Evolutionary conservation across 2,113 vertebrate species (phyloP).

Genomic region (Tachysurus fulvidraco): DNA sequence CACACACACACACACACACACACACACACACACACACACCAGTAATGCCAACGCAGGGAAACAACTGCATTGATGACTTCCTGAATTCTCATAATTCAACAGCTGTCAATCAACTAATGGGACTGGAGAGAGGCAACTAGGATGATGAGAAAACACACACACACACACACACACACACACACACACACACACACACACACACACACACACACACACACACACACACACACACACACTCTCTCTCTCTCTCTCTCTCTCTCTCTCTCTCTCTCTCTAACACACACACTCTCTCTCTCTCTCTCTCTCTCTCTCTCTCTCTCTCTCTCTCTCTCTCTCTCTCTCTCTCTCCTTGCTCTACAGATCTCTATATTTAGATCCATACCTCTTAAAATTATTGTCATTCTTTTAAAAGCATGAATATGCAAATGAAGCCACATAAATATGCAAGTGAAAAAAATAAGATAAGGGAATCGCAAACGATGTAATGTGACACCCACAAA

Average conservation of each 20-base stretch:
- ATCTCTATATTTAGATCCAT: not conserved
- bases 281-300: too few species aligned
- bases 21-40: not conserved
- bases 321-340: not conserved
- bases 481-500: not conserved
- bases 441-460: slow-evolving; percentile 6
- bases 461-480: not conserved
- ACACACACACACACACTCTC: too few species aligned
- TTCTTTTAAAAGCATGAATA: not conserved
- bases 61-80: slow-evolving; percentile 15
- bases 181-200: too few species aligned
- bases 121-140: slow-evolving; percentile 30
- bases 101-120: slow-evolving; percentile 64
- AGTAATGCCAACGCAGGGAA: not conserved
- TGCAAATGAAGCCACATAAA: slow-evolving; percentile 1
- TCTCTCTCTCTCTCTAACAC: too few species aligned
- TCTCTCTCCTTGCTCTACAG: not conserved
- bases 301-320: too few species aligned
- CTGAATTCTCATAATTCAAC: slow-evolving; percentile 48
- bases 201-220: too few species aligned
- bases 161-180: slow-evolving; percentile 24
- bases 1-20: slow-evolving; percentile 24
- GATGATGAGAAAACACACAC: slow-evolving; percentile 11
- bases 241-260: too few species aligned
- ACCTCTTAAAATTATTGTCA: not conserved